phyloP scores from a whole-genome alignment of 1,140 invertebrate genomes.

The Anthonomus grandis region DNA sequence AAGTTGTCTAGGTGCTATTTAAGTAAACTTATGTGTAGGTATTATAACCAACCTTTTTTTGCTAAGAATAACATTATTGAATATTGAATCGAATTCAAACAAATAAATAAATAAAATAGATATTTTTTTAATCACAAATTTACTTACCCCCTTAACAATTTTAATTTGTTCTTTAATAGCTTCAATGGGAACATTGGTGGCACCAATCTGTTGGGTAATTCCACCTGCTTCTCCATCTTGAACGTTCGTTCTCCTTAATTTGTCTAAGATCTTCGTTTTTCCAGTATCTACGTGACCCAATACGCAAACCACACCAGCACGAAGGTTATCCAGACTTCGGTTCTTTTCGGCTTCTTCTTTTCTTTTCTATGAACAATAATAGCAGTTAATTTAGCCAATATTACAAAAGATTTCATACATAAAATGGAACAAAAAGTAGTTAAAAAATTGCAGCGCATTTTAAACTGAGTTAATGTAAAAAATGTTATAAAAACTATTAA shows the following conservation, averaged over 20 bases:
- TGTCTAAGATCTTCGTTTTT: conserved; percentile 99
- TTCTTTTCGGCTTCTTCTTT: conserved; percentile 82
- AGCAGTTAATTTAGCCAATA: not conserved
- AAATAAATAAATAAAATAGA: not conserved
- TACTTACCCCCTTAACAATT: conserved; percentile 84
- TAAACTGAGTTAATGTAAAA: not conserved
- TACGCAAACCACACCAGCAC: conserved; percentile 97
- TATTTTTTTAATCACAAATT: too few species aligned
- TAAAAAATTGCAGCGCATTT: too few species aligned
- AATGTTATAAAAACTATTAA: not conserved
- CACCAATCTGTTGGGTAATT: conserved; percentile 99
- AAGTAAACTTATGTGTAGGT: too few species aligned
- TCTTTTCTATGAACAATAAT: too few species aligned
- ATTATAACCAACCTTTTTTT: too few species aligned
- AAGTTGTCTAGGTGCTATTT: too few species aligned
- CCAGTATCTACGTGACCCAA: conserved; percentile 99
- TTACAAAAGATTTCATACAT: too few species aligned
- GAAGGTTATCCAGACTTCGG: conserved; percentile 70
- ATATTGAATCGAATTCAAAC: not conserved
- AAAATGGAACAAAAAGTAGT: too few species aligned
- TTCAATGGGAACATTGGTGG: conserved; percentile 97
- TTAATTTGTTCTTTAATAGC: conserved; percentile 93
- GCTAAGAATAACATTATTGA: not conserved
- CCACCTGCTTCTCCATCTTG: conserved; percentile 99
- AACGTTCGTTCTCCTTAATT: conserved; percentile 89